Evolutionary conservation across 92 coral and sea anemone species (phyloP), one percentile per base, ranked within the genome.

Genomic region (Virgularia gustaviana): DNA sequence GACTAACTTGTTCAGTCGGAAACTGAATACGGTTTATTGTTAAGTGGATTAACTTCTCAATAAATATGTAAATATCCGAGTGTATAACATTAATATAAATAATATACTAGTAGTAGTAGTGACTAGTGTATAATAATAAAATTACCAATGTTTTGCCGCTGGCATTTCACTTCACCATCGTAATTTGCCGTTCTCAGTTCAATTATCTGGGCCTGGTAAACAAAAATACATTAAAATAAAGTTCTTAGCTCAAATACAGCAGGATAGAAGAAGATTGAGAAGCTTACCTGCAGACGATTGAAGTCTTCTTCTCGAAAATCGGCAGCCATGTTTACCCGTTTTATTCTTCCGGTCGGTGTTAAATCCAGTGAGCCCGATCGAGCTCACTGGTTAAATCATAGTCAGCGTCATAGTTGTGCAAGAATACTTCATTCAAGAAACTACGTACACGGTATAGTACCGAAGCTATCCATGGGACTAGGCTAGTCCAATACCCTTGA

Each of bases 111-210:
- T 13, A 43, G 4, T 4, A 13, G 19, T 20, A 43, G n/a, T 43
- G 13, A 20, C 13, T 43, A 13, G 13, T 1, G n/a, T 5, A 43
- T 43, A 43, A 43, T 43, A 7, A 22, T 24, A 35, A 35, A 57
- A 73, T 47, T 20, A 88, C 97, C 97, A 63, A 85, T 34, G 42
- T 67, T 82, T 16, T 81, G 89, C 12, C 94, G 77, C 61, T 89
- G 90, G 44, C 80, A 81, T 49, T 83, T 85, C 6, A 78, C 84
- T 73, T 89, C 98, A 8, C 83, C 80, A 56, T 92, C 98, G 58
- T 92, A 92, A 82, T 92, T 92, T 65, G 81, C 57, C 23, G 98
- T 92, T 32, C 98, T 86, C 65, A 92, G 80, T 52, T 92, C 98
- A 65, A 92, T 92, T 22, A 92, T 85, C 79, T 92, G 98, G 57